Conservation (phyloP, 2,888 invertebrate species). For the Drosophila fulvimacula region DNA sequence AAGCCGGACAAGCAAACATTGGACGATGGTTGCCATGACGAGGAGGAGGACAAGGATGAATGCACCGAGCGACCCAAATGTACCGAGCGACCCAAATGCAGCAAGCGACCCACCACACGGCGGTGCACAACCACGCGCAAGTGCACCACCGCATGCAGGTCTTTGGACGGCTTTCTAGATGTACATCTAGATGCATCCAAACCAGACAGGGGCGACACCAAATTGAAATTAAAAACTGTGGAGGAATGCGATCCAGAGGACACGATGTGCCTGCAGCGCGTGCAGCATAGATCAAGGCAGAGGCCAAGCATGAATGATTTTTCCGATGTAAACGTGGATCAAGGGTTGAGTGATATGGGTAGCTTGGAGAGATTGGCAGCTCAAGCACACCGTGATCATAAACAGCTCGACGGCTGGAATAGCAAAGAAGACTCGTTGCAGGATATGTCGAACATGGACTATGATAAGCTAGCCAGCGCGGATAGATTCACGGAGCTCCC, state of each 20-base stretch:
- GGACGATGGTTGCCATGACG: conserved; percentile 48
- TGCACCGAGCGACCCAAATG: conserved; percentile 26
- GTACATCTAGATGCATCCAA: conserved; percentile 25
- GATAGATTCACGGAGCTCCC: conserved; percentile 17
- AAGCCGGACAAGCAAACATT: conserved; percentile 10
- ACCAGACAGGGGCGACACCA: neutral
- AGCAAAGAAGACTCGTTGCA: conserved; percentile 8
- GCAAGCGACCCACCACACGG: conserved; percentile 34
- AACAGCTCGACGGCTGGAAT: conserved; percentile 30
- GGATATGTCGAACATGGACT: conserved; percentile 32
- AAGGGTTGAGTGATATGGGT: conserved; percentile 10
- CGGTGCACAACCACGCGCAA: conserved; percentile 27
- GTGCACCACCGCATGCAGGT: conserved; percentile 9
- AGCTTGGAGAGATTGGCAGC: conserved; percentile 31
- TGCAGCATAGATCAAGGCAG: conserved; percentile 21
- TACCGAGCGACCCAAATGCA: conserved; percentile 34
- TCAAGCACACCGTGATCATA: conserved; percentile 27
- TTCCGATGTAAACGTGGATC: neutral
- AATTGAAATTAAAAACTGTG: conserved; percentile 10
- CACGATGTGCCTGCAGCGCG: conserved; percentile 46
- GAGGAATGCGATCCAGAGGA: conserved; percentile 57
- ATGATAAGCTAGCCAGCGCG: conserved; percentile 18
- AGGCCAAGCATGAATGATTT: conserved; percentile 17
- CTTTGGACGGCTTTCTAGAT: conserved; percentile 26
- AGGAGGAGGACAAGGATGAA: conserved; percentile 44